These are phyloP conservation scores for Meloidogyne hapla DNA, from an alignment of 1,140 invertebrate genomes.

Conservation along the genomic window DNA sequence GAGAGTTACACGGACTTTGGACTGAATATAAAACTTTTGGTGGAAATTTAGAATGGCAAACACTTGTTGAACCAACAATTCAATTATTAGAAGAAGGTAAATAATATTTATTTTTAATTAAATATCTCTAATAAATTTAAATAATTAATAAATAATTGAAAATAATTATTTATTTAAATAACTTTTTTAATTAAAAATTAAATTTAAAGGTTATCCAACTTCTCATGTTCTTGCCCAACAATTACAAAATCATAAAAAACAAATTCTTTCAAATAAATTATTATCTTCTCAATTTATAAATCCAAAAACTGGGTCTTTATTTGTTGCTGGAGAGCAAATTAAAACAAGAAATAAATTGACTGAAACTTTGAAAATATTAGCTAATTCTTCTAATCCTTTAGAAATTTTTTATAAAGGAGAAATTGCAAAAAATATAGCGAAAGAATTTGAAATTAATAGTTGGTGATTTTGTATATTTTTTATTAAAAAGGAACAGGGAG, in stretches of 20 bases:
- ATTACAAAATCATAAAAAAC: slow-evolving; percentile 65
- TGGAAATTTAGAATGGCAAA: slow-evolving; percentile 26
- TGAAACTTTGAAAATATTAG: slow-evolving; percentile 65
- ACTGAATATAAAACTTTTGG: slow-evolving; percentile 76
- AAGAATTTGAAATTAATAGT: slow-evolving; percentile 62
- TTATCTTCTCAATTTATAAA: slow-evolving; percentile 68
- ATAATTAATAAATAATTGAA: too few species aligned
- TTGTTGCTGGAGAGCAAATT: slow-evolving; percentile 66
- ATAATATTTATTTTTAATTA: too few species aligned
- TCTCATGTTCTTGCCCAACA: slow-evolving; percentile 72
- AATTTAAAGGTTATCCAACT: slow-evolving; percentile 67
- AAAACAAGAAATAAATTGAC: slow-evolving; percentile 46
- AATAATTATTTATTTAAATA: too few species aligned
- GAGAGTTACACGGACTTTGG: slow-evolving; percentile 83
- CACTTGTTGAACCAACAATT: slow-evolving; percentile 51
- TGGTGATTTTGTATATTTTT: neutral
- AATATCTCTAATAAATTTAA: neutral
- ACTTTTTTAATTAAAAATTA: neutral
- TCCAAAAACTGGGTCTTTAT: slow-evolving; percentile 64
- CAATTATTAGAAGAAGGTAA: slow-evolving; percentile 53
- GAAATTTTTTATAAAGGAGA: slow-evolving; percentile 63
- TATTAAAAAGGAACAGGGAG: too few species aligned
- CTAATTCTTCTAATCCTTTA: slow-evolving; percentile 59
- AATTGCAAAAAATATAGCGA: slow-evolving; percentile 49
- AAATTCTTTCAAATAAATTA: slow-evolving; percentile 69